phyloP scores from a whole-genome alignment of 1,140 invertebrate genomes.

The Riptortus pedestris region DNA sequence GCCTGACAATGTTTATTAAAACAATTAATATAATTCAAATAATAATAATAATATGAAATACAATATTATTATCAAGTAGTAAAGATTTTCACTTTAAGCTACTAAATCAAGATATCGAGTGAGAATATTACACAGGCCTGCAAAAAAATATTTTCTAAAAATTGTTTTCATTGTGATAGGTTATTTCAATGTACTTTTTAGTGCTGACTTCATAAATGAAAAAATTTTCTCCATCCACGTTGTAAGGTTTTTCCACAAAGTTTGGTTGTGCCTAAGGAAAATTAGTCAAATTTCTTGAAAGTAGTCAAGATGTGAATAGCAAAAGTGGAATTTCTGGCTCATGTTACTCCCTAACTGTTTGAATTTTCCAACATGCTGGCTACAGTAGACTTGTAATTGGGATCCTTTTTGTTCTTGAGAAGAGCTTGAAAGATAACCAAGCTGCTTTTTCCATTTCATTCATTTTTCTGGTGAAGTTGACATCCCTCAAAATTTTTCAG shows the following conservation, averaged over 20 bases:
- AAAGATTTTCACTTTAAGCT: no score
- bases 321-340: neutral
- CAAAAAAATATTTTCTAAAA: neutral
- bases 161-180: neutral
- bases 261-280: neutral
- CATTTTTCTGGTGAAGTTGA: slow-evolving; percentile 25
- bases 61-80: no score
- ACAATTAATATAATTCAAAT: no score
- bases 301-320: neutral
- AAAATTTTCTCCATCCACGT: neutral
- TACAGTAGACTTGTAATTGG: slow-evolving; percentile 33
- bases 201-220: no score
- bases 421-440: slow-evolving; percentile 28
- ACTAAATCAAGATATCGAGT: no score
- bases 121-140: neutral
- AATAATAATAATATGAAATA: no score
- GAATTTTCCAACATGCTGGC: slow-evolving; percentile 31
- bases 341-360: slow-evolving; percentile 31
- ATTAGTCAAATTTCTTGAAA: neutral
- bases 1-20: no score
- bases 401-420: slow-evolving; percentile 31
- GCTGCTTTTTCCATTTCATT: slow-evolving; percentile 20
- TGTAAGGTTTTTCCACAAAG: neutral
- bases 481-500: slow-evolving; percentile 28
- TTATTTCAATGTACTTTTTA: neutral